Percentiles rank a stretch among this genome's conserved stretches.
phyloP scores from a whole-genome alignment of 2,797 vertebrate genomes.

The Corythornis leucogaster region DNA sequence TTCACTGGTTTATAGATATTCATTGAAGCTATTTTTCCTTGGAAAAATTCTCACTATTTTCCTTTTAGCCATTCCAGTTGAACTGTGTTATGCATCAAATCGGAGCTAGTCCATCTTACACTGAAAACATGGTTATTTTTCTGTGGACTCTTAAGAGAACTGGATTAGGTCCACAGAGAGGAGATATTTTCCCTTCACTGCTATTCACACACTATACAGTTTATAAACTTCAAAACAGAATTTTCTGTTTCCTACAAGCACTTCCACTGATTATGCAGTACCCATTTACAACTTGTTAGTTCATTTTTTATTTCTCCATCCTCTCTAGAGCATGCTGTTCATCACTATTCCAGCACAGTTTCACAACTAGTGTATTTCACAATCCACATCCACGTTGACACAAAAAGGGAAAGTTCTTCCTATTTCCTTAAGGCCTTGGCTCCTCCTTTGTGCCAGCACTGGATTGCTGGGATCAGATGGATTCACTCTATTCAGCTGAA shows the following conservation, averaged over 20 bases:
- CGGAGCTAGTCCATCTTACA: neutral
- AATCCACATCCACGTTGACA: neutral
- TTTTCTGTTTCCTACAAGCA: slow-evolving; percentile 1
- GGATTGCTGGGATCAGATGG: slow-evolving; percentile 38
- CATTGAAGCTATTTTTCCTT: neutral
- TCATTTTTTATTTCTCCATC: slow-evolving; percentile 52
- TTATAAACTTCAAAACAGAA: neutral
- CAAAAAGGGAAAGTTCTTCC: slow-evolving; percentile 48
- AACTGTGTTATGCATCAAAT: neutral
- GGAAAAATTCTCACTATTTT: neutral
- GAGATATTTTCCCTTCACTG: neutral
- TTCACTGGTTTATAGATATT: neutral
- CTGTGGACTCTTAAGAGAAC: neutral
- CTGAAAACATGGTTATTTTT: neutral
- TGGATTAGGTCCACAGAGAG: neutral
- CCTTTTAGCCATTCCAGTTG: neutral
- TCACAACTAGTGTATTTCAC: slow-evolving; percentile 44
- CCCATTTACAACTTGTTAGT: slow-evolving; percentile 51
- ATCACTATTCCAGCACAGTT: slow-evolving; percentile 33
- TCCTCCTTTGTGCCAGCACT: slow-evolving; percentile 1
- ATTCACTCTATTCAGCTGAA: slow-evolving; percentile 33
- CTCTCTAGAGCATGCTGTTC: slow-evolving; percentile 17
- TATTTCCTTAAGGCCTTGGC: neutral
- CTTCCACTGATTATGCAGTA: neutral
- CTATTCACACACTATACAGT: neutral